Base-by-base conservation (phyloP, 2,113 vertebrate species). In the Saguinus imperator region DNA sequence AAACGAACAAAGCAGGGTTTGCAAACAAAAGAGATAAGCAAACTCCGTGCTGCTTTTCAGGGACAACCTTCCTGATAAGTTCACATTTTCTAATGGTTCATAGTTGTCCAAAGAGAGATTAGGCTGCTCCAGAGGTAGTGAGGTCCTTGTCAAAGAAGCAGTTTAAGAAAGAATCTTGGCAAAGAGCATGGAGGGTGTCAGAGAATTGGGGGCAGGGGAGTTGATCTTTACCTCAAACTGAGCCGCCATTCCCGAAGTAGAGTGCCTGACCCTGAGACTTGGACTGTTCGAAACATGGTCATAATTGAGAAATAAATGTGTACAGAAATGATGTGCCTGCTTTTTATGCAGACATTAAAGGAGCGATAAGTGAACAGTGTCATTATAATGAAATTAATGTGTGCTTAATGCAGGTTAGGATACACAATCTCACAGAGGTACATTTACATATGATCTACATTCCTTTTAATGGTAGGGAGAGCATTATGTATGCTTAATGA, bases 371-470 rank as follows among this genome's bases (percentile, higher is more conserved):
- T 43, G 80, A 81, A 35, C 3, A n/a, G 76, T 89, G 55, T 87
- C 52, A 70, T 91, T 66, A 75, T 77, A 70, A 25, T 89, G 45
- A 94, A 84, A 64, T 93, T 66, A 61, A 83, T 35, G 29, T 92
- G 79, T 73, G 70, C 43, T 88, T 75, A 75, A 70, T 21, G 48
- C 72, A 37, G 75, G 70, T n/a, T 75, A 52, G 72, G 52, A 79
- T 77, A 61, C 76, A 88, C 37, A 66, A 0, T 95, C 0, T 5
- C 58, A 57, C 82, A 40, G 84, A 90, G 37, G 87, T 52, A 37
- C 83, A 97, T 95, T 93, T 96, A 77, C 91, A 96, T 84, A n/a
- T 23, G 25, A 79, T 93, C 90, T 76, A 20, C 50, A 48, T 61
- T 58, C 58, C 37, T 92, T 89, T 96, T 68, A 61, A 58, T 82